Evolutionary conservation across 2,888 invertebrate genomes (phyloP), one percentile per base, ranked within the genome.

Genomic region (Amorpha juglandis): DNA sequence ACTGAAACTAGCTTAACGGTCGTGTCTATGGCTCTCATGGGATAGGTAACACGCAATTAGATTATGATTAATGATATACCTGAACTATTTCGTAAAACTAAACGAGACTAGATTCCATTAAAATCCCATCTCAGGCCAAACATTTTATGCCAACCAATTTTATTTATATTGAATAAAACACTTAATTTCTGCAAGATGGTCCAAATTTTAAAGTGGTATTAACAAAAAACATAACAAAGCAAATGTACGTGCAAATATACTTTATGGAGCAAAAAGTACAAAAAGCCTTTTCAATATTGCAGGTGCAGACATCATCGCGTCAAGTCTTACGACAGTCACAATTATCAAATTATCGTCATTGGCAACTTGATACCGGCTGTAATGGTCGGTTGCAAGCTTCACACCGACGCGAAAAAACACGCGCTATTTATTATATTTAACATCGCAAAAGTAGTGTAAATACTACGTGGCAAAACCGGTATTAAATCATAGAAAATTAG

Each of bases 281-380:
- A 50, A 65, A 51, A 42, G 16, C 21, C 27, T 47, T 64, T 66
- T 62, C 45, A 48, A 65, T 63, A 53, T 53, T 63, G 69, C 70
- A 70, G 68, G 50, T 64, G 67, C 53, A 38, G 62, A 63, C 48
- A 42, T 42, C 58, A 58, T 58, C 42, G 58, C 58, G 63, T 71
- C 68, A 67, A 65, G 66, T 66, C 75, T 81, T 83, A 83, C 83
- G 87, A 87, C 87, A 86, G 82, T 78, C 79, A 79, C 88, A 89
- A 89, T 91, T 88, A 90, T 87, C 86, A 87, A 89, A 90, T 90
- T 88, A 89, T 86, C 86, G 78, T 84, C 82, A 87, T 83, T 81
- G 84, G 80, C 78, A 85, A 86, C 84, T 80, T 81, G 86, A 86
- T 88, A 87, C 86, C 83, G 74, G 75, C 72, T 71, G 76, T 88